Base-by-base conservation (phyloP, 2,888 invertebrate species). In the Volucella inanis region DNA sequence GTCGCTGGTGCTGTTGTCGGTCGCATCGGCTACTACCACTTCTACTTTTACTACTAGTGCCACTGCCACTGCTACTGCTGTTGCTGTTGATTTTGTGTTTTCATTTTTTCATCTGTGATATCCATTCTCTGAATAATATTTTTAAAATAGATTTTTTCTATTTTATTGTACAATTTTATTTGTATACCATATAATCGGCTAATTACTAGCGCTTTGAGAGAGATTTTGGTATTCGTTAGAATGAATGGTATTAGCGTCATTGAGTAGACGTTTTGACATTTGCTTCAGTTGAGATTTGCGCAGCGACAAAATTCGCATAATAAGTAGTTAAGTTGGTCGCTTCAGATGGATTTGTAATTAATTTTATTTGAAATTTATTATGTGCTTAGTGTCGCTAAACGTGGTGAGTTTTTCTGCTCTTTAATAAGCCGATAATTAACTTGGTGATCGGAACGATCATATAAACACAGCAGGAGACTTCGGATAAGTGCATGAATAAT, bases 161-260 rank as follows among this genome's bases (percentile, higher is more conserved):
- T 55, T 80, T 4, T 31, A 31, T 31, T 31, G 4, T 6, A 31
- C 6, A 31, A 6, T 31, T 31, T 31, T 4, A 6, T 31, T 31
- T 31, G 31, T 31, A 31, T 6, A 31, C 31, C 31, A 0, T 31
- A 31, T 74, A 49, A 84, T 84, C 84, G 79, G 39, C 65, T 80
- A 84, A 84, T 84, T 80, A 84, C 75, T 76, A 80, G 80, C 80
- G 65, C 75, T 71, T 75, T 64, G 50, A 45, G 31, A 31, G 31
- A 31, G 62, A 52, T 74, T 83, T 80, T 54, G 65, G 70, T 75
- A 80, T 84, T 84, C 75, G 65, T 54, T 71, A 65, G 84, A 80
- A 84, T 61, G 61, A 79, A 64, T 52, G 79, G 61, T 59, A 71
- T 76, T 71, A 59, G 61, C 67, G 84, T 80, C 84, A 80, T 49